phyloP scores from a whole-genome alignment of 2,113 vertebrate species.

The Sorex fumeus region DNA sequence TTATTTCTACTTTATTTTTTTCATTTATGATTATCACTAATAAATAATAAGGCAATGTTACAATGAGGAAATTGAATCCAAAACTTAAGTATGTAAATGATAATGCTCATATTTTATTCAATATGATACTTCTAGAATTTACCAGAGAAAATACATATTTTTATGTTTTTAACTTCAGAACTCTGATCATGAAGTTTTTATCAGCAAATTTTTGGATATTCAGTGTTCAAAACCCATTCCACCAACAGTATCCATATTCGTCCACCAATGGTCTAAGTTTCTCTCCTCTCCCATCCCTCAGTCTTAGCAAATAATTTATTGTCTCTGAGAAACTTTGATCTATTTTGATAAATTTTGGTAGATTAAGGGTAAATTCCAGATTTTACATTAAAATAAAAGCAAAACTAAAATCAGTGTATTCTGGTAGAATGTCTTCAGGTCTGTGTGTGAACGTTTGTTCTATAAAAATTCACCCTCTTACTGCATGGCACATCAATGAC shows the following conservation, averaged over 20 bases:
- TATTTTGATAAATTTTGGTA: background rate
- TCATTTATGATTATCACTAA: constrained; percentile 2
- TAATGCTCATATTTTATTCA: background rate
- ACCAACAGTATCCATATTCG: too few species aligned
- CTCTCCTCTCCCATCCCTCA: background rate
- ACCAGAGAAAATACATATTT: background rate
- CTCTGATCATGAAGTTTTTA: too few species aligned
- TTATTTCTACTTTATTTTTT: background rate
- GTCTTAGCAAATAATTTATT: constrained; percentile 2
- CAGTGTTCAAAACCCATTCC: too few species aligned
- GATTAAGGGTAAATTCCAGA: background rate
- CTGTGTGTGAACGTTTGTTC: background rate
- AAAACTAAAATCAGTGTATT: background rate
- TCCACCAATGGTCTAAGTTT: too few species aligned
- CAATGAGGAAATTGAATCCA: background rate
- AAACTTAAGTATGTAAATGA: background rate
- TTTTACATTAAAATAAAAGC: background rate
- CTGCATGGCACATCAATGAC: too few species aligned
- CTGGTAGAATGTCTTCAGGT: background rate
- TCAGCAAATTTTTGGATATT: too few species aligned
- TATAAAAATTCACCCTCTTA: background rate
- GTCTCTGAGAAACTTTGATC: background rate
- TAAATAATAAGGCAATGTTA: background rate
- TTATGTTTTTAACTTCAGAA: too few species aligned
- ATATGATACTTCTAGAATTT: background rate